A percentile compares a stretch with the other conserved stretches of the same genome.
Evolutionary conservation across 2,113 vertebrate genomes (phyloP).

Genomic region (Odocoileus hemionus): DNA sequence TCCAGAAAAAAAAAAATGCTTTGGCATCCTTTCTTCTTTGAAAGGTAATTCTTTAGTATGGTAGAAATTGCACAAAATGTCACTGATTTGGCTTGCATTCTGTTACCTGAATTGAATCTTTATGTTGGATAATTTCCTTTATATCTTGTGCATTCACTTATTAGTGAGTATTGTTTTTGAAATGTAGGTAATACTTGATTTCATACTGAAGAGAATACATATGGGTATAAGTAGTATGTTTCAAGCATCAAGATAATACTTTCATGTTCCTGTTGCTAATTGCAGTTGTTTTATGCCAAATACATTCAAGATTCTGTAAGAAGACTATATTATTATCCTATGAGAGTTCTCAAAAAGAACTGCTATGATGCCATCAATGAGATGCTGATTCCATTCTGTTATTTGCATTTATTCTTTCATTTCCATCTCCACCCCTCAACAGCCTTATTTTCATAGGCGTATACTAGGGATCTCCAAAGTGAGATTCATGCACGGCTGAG

Average conservation of each 20-base stretch:
- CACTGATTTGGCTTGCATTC: background rate
- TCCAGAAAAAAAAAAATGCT: background rate
- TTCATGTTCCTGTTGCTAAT: background rate
- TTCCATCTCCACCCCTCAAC: background rate
- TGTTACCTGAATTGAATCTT: background rate
- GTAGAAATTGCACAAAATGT: background rate
- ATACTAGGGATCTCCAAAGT: background rate
- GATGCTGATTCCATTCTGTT: background rate
- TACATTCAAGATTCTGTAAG: background rate
- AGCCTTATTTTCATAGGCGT: background rate
- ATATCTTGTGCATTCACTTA: background rate
- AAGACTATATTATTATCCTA: background rate
- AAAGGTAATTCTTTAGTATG: background rate
- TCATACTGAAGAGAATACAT: background rate
- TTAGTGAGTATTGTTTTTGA: background rate
- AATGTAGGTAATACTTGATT: background rate
- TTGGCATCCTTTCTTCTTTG: background rate
- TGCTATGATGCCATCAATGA: background rate
- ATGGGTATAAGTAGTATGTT: background rate
- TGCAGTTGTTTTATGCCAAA: background rate
- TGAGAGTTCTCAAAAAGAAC: background rate
- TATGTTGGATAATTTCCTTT: background rate
- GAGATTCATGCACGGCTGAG: background rate
- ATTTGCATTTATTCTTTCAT: background rate
- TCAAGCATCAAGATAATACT: background rate